Evolutionary conservation across 2,888 invertebrate genomes (phyloP).

Genomic region (Carpatolechia fugitivella): DNA sequence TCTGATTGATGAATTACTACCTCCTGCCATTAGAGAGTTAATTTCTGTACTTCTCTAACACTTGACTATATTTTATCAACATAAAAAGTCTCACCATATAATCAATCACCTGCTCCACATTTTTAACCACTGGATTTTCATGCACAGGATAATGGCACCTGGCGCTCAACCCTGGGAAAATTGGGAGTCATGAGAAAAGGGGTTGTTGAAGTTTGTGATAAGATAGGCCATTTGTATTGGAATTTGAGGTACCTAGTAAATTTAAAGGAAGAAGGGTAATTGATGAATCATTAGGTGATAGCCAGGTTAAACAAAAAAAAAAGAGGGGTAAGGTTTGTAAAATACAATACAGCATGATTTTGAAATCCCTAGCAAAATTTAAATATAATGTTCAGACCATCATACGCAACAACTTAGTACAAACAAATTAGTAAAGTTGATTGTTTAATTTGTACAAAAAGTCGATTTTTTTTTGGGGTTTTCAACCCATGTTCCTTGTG

Average conservation of each 20-base stretch:
- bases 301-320: neutral
- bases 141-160: conserved; percentile 34
- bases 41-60: no score
- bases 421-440: no score
- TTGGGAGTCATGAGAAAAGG: conserved; percentile 23
- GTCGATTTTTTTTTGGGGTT: no score
- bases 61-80: neutral
- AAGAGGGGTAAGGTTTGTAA: neutral
- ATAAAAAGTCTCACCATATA: neutral
- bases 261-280: neutral
- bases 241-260: neutral
- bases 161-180: conserved; percentile 48
- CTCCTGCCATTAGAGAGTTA: no score
- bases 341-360: neutral
- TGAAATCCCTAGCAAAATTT: no score
- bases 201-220: neutral
- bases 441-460: no score
- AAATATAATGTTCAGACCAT: no score
- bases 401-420: no score
- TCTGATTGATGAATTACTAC: no score
- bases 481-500: no score
- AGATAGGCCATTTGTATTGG: neutral
- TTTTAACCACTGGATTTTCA: neutral
- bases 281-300: neutral
- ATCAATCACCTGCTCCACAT: no score